Evolutionary conservation across 2,888 invertebrate species (phyloP), one percentile per base, ranked within the genome.

Genomic region (Amiota communis): DNA sequence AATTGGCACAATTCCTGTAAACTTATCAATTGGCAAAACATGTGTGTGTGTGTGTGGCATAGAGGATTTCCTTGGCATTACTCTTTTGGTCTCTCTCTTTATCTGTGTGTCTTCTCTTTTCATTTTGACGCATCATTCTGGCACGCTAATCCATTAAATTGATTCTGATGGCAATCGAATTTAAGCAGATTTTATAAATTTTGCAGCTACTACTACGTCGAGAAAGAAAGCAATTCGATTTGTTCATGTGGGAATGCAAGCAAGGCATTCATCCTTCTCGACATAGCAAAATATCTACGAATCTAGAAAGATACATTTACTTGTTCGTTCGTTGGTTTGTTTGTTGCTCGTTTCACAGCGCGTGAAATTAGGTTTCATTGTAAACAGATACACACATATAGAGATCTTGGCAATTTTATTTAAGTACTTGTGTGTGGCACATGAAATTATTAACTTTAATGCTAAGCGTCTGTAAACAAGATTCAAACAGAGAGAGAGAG

Each of bases 1-100:
- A 84, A 85, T 84, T 85, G 84, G 81, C 84, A 83, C 84, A 85
- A 82, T 83, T 85, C 83, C 79, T 77, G 79, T 78, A 82, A 85
- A 84, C 84, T 84, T 83, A 84, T 84, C 82, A 83, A 81, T 82
- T 82, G 84, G 81, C 81, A 80, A 78, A 78, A 36, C 36, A n/a
- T 46, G 46, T 63, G 63, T 63, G 46, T n/a, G n/a, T n/a, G n/a
- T 11, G 36, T 63, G 57, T 57, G 56, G 56, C 17, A 56, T 23
- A 3, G 23, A 36, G 36, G 36, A 36, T 36, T 36, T 36, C 8
- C 36, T 6, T 6, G 23, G 23, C 23, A 23, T 23, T 23, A 23
- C 23, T 36, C 36, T 36, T 36, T 36, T 36, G 36, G 36, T 36
- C 8, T 57, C 2, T 57, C 17, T 11, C 2, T 17, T 12, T 3